Evolutionary conservation across 2,888 invertebrate species (phyloP).

Genomic region (Dynastes tityus): DNA sequence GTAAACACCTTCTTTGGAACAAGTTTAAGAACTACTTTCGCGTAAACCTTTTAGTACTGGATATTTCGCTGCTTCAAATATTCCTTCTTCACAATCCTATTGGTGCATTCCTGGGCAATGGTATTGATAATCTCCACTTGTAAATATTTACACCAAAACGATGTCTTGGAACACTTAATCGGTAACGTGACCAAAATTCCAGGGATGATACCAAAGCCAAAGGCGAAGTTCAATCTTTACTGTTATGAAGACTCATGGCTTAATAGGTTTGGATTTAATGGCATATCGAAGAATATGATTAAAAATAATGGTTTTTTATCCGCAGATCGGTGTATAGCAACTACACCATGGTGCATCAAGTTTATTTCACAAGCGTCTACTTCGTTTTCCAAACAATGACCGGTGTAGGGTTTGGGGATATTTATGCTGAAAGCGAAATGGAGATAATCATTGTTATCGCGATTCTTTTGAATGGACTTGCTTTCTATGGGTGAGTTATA

Average conservation of each 20-base stretch:
- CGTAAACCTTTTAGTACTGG: conserved; percentile 69
- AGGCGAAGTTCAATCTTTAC: conserved; percentile 54
- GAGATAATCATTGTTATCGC: conserved; percentile 52
- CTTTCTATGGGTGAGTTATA: conserved; percentile 54
- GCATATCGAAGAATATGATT: too few species aligned
- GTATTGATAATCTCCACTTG: conserved; percentile 71
- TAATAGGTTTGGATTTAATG: conserved; percentile 51
- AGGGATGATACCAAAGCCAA: conserved; percentile 48
- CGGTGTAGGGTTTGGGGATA: conserved; percentile 55
- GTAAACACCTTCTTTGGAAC: conserved; percentile 60
- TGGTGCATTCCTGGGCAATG: conserved; percentile 71
- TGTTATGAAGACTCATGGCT: conserved; percentile 59
- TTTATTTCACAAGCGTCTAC: conserved; percentile 55
- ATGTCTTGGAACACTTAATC: conserved; percentile 40
- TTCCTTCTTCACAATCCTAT: conserved; percentile 70
- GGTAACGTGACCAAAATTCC: conserved; percentile 47
- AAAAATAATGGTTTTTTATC: neutral
- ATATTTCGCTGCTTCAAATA: conserved; percentile 73
- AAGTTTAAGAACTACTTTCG: neutral
- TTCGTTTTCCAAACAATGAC: conserved; percentile 54
- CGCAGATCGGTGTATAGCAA: conserved; percentile 54
- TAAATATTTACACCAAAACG: conserved; percentile 54
- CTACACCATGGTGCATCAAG: conserved; percentile 52
- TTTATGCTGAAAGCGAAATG: conserved; percentile 52
- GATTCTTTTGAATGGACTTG: conserved; percentile 52